These are phyloP conservation scores for Electrophaes corylata DNA, from an alignment of 2,888 invertebrate genomes.

Conservation along the genomic window DNA sequence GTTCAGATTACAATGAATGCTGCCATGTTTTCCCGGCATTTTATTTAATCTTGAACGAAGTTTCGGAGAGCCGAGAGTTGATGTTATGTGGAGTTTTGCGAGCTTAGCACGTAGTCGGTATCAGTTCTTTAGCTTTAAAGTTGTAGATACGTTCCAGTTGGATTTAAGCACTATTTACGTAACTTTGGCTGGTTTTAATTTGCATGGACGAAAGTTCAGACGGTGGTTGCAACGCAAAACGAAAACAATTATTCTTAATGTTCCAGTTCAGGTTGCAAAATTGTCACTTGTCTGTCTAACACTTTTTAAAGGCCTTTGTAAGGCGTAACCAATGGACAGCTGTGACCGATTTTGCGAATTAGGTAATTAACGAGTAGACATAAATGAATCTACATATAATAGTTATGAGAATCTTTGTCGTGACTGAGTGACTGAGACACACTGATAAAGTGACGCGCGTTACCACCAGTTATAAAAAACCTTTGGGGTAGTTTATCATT, in stretches of 20 bases:
- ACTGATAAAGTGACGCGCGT: too few species aligned
- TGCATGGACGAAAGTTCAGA: slow-evolving; percentile 8
- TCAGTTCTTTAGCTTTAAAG: neutral
- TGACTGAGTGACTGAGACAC: too few species aligned
- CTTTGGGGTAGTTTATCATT: too few species aligned
- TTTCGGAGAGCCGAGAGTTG: neutral
- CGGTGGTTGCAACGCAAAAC: neutral
- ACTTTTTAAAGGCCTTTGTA: too few species aligned
- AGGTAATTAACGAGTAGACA: too few species aligned
- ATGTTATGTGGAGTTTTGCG: neutral
- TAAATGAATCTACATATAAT: too few species aligned
- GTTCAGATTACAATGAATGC: neutral
- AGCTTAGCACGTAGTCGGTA: slow-evolving; percentile 5
- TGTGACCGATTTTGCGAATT: too few species aligned
- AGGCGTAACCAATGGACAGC: too few species aligned
- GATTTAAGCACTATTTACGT: slow-evolving; percentile 10
- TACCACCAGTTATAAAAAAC: too few species aligned
- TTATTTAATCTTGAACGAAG: slow-evolving; percentile 1
- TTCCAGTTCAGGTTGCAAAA: neutral
- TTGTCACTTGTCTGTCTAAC: too few species aligned
- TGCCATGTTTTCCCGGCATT: neutral
- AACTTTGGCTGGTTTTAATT: slow-evolving; percentile 8
- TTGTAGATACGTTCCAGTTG: slow-evolving; percentile 12
- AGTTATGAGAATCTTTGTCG: too few species aligned
- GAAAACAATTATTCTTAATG: neutral